Conservation (phyloP, 2,113 vertebrate genomes). For the Oxygymnocypris stewartii region DNA sequence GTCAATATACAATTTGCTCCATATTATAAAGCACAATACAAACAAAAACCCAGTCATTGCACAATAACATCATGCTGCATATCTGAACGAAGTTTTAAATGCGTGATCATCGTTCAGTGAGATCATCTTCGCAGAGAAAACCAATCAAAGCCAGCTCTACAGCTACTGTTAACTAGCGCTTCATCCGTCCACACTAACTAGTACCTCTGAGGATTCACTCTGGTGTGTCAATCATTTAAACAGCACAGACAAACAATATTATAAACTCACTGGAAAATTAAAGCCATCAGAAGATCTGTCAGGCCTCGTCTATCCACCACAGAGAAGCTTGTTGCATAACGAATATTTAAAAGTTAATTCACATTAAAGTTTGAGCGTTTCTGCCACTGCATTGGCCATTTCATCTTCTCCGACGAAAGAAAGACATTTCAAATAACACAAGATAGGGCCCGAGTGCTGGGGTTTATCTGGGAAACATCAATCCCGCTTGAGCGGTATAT, state of each 20-base stretch:
- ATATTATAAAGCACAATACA: not conserved
- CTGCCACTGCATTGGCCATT: not conserved
- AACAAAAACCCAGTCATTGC: not conserved
- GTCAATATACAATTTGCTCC: no score
- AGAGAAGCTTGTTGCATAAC: not conserved
- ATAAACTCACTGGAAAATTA: not conserved
- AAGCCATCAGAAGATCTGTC: not conserved
- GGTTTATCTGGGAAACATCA: conserved; percentile 18
- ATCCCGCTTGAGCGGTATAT: conserved; percentile 32
- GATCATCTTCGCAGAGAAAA: not conserved
- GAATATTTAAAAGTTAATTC: not conserved
- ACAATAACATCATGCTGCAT: not conserved
- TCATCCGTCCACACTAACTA: conserved; percentile 26
- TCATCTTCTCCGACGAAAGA: not conserved
- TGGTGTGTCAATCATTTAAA: not conserved
- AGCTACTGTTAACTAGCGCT: not conserved
- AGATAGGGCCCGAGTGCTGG: not conserved
- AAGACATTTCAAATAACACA: not conserved
- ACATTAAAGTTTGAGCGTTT: not conserved
- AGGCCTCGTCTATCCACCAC: not conserved
- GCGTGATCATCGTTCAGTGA: not conserved
- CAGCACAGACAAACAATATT: not conserved
- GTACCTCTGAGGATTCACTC: not conserved
- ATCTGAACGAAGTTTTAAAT: not conserved
- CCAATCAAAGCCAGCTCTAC: not conserved